Evolutionary conservation across 23 tunicate genomes (phyloP), one percentile per base, ranked within the genome.

Genomic region (Trididemnum clinides): DNA sequence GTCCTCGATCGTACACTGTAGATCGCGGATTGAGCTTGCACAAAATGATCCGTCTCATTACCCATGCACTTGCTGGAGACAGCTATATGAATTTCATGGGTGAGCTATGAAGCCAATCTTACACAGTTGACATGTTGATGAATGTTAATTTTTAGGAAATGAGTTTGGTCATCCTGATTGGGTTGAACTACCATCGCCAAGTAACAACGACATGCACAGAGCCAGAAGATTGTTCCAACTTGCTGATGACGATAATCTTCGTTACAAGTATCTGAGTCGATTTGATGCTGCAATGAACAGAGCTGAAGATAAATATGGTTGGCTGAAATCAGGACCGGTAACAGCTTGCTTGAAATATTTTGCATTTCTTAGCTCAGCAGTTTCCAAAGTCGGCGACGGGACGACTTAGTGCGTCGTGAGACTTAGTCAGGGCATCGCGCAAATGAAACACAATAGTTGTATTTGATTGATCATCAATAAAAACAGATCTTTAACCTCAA

Each of bases 91-190:
- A 91, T 84, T 90, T 95, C 51, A 91, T 95, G 50, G 99, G 99
- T 92, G 33, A 15, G 37, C 30, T 37, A 62, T 62, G 15, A 20
- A 62, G 25, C 69, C 25, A 12, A n/a, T n/a, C n/a, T n/a, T n/a
- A n/a, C n/a, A n/a, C n/a, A n/a, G n/a, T n/a, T n/a, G n/a, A n/a
- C n/a, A n/a, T n/a, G n/a, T n/a, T n/a, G n/a, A n/a, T n/a, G n/a
- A n/a, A n/a, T 12, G 20, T 10, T n/a, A n/a, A 69, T 69, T 20
- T 30, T 69, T 5, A 91, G 96, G 96, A 19, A 95, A 90, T 74
- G 98, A 95, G 71, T 95, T 95, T 69, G 98, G 98, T 20, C 98
- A 95, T 82, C 98, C 98, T n/a, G 98, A 95, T 54, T 90, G 88
- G 91, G 58, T 95, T 34, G 98, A 95, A 33, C 77, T 95, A 64